Evolutionary conservation across 2,797 vertebrate genomes (phyloP).

Genomic region (Chiroxiphia lanceolata): DNA sequence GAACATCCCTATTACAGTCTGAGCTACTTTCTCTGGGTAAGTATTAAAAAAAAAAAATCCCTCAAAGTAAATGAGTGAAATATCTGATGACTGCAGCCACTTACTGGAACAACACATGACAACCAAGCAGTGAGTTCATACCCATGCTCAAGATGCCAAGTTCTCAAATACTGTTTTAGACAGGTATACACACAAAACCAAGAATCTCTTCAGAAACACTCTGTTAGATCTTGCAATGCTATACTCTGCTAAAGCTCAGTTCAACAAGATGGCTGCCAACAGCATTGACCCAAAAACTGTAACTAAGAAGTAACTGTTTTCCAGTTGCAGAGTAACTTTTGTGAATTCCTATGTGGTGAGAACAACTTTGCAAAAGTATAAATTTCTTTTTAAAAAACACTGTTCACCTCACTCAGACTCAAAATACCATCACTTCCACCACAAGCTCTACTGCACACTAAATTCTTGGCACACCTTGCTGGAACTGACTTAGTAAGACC

Average conservation of each 20-base stretch:
- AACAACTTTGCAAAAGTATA: neutral
- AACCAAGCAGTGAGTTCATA: neutral
- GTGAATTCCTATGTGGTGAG: neutral
- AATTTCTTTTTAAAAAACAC: neutral
- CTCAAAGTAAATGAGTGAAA: neutral
- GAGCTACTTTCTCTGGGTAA: neutral
- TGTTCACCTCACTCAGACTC: neutral
- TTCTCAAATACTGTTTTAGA: neutral
- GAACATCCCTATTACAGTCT: neutral
- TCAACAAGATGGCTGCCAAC: conserved; percentile 1
- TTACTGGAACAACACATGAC: neutral
- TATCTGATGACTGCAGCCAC: neutral
- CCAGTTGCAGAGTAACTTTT: neutral
- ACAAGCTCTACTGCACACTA: neutral
- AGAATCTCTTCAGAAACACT: neutral
- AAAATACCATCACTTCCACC: neutral
- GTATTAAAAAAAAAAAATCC: neutral
- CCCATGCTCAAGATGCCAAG: neutral
- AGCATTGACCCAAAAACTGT: neutral
- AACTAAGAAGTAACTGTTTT: neutral
- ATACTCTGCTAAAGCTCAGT: neutral
- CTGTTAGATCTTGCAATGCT: neutral
- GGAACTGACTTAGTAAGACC: neutral
- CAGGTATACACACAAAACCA: neutral
- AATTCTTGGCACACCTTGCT: neutral